phyloP scores from a whole-genome alignment of 1,140 invertebrate species.

The Monochamus saltuarius region DNA sequence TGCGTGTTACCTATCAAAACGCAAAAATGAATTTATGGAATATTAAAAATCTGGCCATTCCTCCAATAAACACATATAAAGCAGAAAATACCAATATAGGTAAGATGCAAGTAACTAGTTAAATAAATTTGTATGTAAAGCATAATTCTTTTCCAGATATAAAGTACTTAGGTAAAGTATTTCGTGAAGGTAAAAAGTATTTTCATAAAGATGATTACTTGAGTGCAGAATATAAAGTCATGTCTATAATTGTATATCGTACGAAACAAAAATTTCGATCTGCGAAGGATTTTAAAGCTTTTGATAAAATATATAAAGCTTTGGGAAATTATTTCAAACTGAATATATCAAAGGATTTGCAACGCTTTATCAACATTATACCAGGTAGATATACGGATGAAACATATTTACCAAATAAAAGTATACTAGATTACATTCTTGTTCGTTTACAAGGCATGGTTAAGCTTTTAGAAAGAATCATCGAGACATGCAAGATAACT shows the following conservation, averaged over 20 bases:
- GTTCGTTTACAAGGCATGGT: slow-evolving; percentile 54
- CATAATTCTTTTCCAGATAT: slow-evolving; percentile 37
- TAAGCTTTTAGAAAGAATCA: slow-evolving; percentile 52
- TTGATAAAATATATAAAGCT: slow-evolving; percentile 55
- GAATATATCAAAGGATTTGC: slow-evolving; percentile 43
- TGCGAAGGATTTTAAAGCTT: slow-evolving; percentile 56
- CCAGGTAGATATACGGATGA: slow-evolving; percentile 31
- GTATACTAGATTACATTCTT: slow-evolving; percentile 56
- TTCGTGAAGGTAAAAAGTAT: slow-evolving; percentile 43
- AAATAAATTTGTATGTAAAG: slow-evolving; percentile 2
- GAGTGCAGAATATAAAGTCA: slow-evolving; percentile 50
- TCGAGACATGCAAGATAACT: slow-evolving; percentile 44
- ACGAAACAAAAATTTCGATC: slow-evolving; percentile 58
- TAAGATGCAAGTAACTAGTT: slow-evolving; percentile 26
- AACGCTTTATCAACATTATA: slow-evolving; percentile 38
- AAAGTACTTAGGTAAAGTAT: slow-evolving; percentile 24
- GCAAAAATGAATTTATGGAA: slow-evolving; percentile 44
- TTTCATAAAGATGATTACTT: slow-evolving; percentile 48
- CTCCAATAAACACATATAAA: slow-evolving; percentile 42
- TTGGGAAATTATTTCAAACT: slow-evolving; percentile 54
- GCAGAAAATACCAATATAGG: slow-evolving; percentile 28
- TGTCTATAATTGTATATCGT: slow-evolving; percentile 55
- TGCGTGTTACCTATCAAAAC: too few species aligned
- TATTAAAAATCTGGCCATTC: slow-evolving; percentile 35
- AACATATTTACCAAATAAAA: slow-evolving; percentile 52